phyloP scores from a whole-genome alignment of 2,797 vertebrate genomes.

The Melanotaenia maccullochi region DNA sequence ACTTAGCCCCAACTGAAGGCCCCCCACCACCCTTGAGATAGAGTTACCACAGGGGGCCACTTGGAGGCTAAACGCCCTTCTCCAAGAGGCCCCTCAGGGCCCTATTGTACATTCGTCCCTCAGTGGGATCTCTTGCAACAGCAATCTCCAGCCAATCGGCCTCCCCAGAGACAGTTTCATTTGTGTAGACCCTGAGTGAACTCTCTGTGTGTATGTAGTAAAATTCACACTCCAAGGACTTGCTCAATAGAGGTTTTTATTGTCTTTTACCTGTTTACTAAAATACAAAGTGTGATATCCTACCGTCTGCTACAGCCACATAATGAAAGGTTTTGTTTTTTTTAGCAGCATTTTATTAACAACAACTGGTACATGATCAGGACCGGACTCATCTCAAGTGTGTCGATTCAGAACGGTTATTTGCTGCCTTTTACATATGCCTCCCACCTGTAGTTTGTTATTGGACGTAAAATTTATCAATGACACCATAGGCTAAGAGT shows the following conservation, averaged over 20 bases:
- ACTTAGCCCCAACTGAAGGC: slow-evolving; percentile 83
- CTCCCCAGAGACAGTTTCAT: slow-evolving; percentile 75
- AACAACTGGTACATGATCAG: slow-evolving; percentile 16
- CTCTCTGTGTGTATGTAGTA: slow-evolving; percentile 61
- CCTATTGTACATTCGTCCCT: slow-evolving; percentile 81
- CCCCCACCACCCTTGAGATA: slow-evolving; percentile 83
- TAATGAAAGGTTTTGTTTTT: slow-evolving; percentile 2
- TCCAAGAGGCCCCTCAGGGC: slow-evolving; percentile 76
- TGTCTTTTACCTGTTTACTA: slow-evolving; percentile 46
- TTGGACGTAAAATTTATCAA: slow-evolving; percentile 53
- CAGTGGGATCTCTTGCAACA: slow-evolving; percentile 80
- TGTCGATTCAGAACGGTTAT: slow-evolving; percentile 31
- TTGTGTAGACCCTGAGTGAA: slow-evolving; percentile 72
- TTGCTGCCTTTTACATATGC: slow-evolving; percentile 17
- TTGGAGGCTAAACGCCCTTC: slow-evolving; percentile 80
- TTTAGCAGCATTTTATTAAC: slow-evolving; percentile 25
- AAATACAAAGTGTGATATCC: slow-evolving; percentile 35
- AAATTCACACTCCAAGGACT: slow-evolving; percentile 67
- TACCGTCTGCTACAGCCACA: slow-evolving; percentile 8
- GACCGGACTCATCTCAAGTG: slow-evolving; percentile 20
- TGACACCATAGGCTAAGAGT: slow-evolving; percentile 40
- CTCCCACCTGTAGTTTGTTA: slow-evolving; percentile 42
- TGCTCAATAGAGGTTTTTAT: slow-evolving; percentile 32
- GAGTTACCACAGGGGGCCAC: slow-evolving; percentile 81
- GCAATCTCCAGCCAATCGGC: slow-evolving; percentile 77